Percentiles rank a stretch among this genome's conserved stretches.
Evolutionary conservation across 2,113 vertebrate genomes (phyloP).

Genomic region (Hiodon alosoides): DNA sequence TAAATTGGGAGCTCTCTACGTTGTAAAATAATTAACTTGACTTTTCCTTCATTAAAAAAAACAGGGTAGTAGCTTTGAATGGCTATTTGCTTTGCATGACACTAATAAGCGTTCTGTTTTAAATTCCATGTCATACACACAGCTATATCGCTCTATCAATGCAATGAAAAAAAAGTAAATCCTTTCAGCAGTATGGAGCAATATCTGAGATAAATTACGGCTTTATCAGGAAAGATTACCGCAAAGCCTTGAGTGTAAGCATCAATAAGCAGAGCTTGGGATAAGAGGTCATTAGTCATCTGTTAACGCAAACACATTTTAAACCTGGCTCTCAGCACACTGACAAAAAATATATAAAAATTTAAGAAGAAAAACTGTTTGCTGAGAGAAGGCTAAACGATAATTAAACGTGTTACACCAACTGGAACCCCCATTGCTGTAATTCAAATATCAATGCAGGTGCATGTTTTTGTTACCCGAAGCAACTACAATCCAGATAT

Average conservation of each 20-base stretch:
- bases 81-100: conserved; percentile 1
- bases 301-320: conserved; percentile 8
- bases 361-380: not conserved
- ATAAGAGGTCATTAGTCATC: not conserved
- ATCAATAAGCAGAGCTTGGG: not conserved
- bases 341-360: not conserved
- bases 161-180: not conserved
- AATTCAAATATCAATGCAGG: not conserved
- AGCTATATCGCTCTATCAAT: not conserved
- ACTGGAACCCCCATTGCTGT: not conserved
- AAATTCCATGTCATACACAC: conserved; percentile 9
- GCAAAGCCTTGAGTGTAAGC: not conserved
- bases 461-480: not conserved
- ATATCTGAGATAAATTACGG: conserved; percentile 12
- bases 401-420: not conserved
- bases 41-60: too few species aligned
- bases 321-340: not conserved
- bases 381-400: not conserved
- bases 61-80: too few species aligned
- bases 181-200: not conserved
- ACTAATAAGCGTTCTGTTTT: conserved; percentile 10
- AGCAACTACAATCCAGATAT: not conserved
- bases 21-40: too few species aligned
- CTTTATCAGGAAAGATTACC: conserved; percentile 11
- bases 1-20: too few species aligned